phyloP scores from a whole-genome alignment of 2,888 invertebrate genomes.

The Drosophila setosimentum region DNA sequence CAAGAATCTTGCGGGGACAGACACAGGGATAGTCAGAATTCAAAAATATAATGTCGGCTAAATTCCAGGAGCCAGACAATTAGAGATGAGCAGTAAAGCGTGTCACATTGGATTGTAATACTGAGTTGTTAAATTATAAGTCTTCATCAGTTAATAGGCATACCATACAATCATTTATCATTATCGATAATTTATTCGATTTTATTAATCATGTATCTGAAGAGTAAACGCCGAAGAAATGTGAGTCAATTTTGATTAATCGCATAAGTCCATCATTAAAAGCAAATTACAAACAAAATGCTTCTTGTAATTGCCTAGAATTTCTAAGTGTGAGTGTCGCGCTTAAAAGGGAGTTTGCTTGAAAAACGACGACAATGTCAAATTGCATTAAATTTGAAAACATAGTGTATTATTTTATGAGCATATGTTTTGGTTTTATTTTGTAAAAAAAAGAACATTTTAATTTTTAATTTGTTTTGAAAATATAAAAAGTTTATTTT shows the following conservation, averaged over 20 bases:
- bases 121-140: neutral
- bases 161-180: neutral
- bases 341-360: neutral
- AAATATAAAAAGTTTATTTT: neutral
- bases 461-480: too few relatives aligned
- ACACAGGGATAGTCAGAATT: neutral
- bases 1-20: neutral
- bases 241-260: neutral
- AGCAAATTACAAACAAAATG: neutral
- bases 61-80: neutral
- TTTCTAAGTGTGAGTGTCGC: neutral
- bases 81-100: constrained; percentile 12
- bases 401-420: neutral
- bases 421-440: neutral
- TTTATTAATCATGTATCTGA: neutral
- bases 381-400: constrained; percentile 6
- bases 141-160: neutral
- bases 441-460: neutral
- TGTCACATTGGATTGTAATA: neutral
- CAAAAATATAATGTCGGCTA: constrained; percentile 3
- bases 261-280: constrained; percentile 14
- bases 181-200: neutral
- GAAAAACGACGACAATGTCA: constrained; percentile 4
- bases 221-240: neutral
- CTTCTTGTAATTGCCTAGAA: constrained; percentile 13